Percentiles rank a stretch among this genome's conserved stretches.
Conservation (phyloP, 1,140 invertebrate species). For the Drosophila baimaii region DNA sequence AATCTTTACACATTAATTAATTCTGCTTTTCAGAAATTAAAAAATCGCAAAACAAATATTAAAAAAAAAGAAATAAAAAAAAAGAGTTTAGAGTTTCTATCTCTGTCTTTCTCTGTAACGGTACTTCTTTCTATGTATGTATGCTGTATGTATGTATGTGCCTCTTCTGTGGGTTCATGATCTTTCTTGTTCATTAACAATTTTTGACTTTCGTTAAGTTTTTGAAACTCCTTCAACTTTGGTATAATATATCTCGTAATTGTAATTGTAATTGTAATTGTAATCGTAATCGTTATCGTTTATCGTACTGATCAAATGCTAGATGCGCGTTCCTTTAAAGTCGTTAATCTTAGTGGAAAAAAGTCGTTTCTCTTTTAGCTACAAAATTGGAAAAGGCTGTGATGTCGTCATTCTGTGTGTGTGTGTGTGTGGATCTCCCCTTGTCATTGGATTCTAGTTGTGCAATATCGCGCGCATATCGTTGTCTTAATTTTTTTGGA, state of each 20-base stretch:
- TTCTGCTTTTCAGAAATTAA: neutral
- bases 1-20: conserved; percentile 33
- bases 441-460: conserved; percentile 2
- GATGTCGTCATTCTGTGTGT: conserved; percentile 17
- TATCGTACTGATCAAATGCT: conserved; percentile 31
- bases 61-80: conserved; percentile 19
- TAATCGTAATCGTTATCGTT: conserved; percentile 5
- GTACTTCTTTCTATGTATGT: conserved; percentile 21
- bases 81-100: conserved; percentile 14
- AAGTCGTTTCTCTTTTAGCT: conserved; percentile 25
- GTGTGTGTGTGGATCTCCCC: neutral
- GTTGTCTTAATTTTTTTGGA: conserved; percentile 33
- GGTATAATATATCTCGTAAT: conserved; percentile 53
- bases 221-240: conserved; percentile 67
- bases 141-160: conserved; percentile 21
- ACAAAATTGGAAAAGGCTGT: conserved; percentile 44
- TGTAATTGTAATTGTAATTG: conserved; percentile 8
- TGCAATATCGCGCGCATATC: conserved; percentile 16
- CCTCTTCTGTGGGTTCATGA: conserved; percentile 54
- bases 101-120: conserved; percentile 10
- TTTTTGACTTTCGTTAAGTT: conserved; percentile 46
- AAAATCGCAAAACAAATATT: neutral
- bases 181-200: conserved; percentile 21
- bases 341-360: conserved; percentile 15
- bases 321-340: conserved; percentile 22